A percentile compares a stretch with the other conserved stretches of the same genome.
Conservation (phyloP, 2,797 vertebrate species). For the Otus scops region DNA sequence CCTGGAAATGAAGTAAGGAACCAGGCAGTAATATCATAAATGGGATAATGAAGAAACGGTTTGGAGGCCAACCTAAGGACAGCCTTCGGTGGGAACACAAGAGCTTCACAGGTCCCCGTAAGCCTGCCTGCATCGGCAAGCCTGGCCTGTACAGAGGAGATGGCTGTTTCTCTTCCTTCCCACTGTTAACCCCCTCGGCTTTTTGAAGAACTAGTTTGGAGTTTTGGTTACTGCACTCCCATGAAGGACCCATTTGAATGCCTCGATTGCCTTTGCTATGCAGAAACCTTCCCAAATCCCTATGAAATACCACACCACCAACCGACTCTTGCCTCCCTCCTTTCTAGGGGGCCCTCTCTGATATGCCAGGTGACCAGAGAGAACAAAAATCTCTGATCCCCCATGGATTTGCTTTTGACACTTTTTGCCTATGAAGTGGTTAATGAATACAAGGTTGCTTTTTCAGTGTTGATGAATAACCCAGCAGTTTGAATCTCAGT, state of each 20-base stretch:
- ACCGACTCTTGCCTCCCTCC: not conserved
- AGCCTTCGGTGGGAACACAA: not conserved
- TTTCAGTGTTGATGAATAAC: not conserved
- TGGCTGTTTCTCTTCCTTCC: not conserved
- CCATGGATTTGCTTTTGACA: not conserved
- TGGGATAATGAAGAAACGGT: not conserved
- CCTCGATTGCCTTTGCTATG: not conserved
- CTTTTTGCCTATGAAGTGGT: not conserved
- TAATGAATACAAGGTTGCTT: not conserved
- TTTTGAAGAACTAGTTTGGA: not conserved
- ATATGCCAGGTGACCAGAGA: not conserved
- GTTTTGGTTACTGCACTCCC: not conserved
- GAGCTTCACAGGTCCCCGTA: not conserved
- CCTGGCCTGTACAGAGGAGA: not conserved
- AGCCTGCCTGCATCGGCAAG: not conserved
- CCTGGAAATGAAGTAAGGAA: not conserved
- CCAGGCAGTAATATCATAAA: not conserved
- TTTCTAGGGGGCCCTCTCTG: not conserved
- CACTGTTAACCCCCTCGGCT: not conserved
- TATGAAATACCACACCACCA: not conserved
- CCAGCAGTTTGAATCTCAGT: not conserved
- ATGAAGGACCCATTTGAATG: fast-evolving
- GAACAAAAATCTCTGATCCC: not conserved
- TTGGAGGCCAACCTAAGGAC: not conserved
- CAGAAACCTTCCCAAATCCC: not conserved